Evolutionary conservation across 2,113 vertebrate genomes (phyloP), one percentile per base, ranked within the genome.

Genomic region (cattle (Bos taurus)): DNA sequence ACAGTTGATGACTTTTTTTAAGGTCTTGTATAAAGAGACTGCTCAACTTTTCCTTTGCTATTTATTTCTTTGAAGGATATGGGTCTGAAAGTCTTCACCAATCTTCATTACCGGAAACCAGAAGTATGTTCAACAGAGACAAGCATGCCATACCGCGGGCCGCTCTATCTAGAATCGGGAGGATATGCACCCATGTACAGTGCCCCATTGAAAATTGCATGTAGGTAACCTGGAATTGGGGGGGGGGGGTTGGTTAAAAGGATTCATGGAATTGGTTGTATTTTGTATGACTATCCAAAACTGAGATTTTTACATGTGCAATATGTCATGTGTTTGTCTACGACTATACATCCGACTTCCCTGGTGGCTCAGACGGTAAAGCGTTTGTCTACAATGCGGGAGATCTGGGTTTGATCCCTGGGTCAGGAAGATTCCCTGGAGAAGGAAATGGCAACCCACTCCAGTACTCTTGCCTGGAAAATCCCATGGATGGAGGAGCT

Each of bases 41-140:
- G 7, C 28, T 19, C 19, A 88, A 57, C 3, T 56, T 59, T 54
- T 57, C 26, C 60, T 89, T 94, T 64, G 3, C 2, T 43, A 60
- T 97, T 98, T 96, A 40, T 98, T 88, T 67, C 26, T 89, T 84
- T 97, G 59, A 94, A 99, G 99, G 91, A 46, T n/a, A 95, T 99
- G 81, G 99, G 99, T 82, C 93, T 99, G 97, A 99, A 99, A 93
- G 95, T 97, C 91, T 96, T 98, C 67, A 98, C 98, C 17, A 99
- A 98, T 64, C 95, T 98, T 52, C 12, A 4, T 33, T 84, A 99
- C 43, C 98, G 93, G 83, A 99, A 99, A 57, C 99, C 99, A 10
- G 88, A 98, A 83, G 82, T 99, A 71, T 99, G 99, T 92, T 54
- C 56, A 15, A 48, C 28, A 5, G 78, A 62, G 4, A 3, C 1